Evolutionary conservation across 2,797 vertebrate species (phyloP).

Genomic region (Psittacula echo): DNA sequence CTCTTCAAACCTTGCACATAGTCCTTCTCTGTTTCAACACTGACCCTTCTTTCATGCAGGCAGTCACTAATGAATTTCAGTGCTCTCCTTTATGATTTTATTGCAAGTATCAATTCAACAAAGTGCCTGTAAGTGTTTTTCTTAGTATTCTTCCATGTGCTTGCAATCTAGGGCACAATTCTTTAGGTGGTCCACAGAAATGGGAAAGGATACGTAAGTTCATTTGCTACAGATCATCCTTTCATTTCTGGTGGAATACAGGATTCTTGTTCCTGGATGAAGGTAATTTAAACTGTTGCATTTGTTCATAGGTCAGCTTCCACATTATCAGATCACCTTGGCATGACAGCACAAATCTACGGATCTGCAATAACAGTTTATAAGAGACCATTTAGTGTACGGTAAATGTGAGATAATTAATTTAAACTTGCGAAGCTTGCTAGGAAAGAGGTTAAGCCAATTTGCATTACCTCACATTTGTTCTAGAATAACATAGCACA

Average conservation of each 20-base stretch:
- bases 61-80: background rate
- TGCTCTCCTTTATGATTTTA: background rate
- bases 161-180: background rate
- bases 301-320: background rate
- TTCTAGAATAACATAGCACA: background rate
- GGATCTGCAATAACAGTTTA: accelerated
- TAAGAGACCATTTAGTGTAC: background rate
- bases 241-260: background rate
- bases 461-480: background rate
- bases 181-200: background rate
- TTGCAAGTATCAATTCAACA: background rate
- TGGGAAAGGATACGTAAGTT: background rate
- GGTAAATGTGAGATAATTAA: background rate
- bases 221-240: background rate
- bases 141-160: background rate
- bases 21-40: background rate
- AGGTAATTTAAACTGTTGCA: background rate
- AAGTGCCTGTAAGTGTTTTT: background rate
- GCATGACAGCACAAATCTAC: background rate
- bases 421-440: background rate
- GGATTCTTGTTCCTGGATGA: background rate
- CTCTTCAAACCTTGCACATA: background rate
- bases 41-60: background rate
- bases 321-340: background rate
- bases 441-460: background rate